Evolutionary conservation across 2,888 invertebrate genomes (phyloP).

Genomic region (Epistrophella euchroma): DNA sequence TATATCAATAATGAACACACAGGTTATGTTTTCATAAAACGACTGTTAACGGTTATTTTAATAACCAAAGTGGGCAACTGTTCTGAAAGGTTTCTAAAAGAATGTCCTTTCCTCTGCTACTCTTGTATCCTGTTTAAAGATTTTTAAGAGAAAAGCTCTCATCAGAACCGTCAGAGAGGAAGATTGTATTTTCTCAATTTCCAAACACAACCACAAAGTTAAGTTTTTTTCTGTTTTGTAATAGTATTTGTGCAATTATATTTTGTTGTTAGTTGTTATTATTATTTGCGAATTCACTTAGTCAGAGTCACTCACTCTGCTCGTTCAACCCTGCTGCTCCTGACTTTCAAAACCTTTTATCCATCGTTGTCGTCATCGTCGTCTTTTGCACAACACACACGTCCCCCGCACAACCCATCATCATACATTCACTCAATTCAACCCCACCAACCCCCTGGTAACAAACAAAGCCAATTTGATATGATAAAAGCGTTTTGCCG

Average conservation of each 20-base stretch:
- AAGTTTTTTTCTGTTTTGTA: neutral
- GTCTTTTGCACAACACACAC: slow-evolving; percentile 29
- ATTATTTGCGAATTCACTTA: slow-evolving; percentile 75
- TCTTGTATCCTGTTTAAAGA: neutral
- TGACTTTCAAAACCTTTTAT: slow-evolving; percentile 36
- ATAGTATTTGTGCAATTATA: slow-evolving; percentile 71
- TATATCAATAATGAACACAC: too few relatives aligned
- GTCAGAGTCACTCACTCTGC: slow-evolving; percentile 61
- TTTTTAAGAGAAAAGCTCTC: slow-evolving; percentile 16
- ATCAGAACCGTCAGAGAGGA: neutral
- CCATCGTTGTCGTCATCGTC: slow-evolving; percentile 42
- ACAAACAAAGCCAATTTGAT: slow-evolving; percentile 78
- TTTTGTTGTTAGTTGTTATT: slow-evolving; percentile 72
- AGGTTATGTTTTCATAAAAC: too few relatives aligned
- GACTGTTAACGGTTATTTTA: too few relatives aligned
- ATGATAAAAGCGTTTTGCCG: slow-evolving; percentile 79
- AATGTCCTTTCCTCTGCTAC: neutral
- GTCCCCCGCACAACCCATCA: slow-evolving; percentile 25
- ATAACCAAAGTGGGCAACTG: too few relatives aligned
- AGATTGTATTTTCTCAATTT: neutral
- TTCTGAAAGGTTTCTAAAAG: slow-evolving; percentile 2
- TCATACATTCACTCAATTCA: slow-evolving; percentile 35
- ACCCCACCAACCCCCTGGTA: slow-evolving; percentile 37
- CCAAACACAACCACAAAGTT: slow-evolving; percentile 29
- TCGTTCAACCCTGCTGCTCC: slow-evolving; percentile 35